phyloP scores from a whole-genome alignment of 1,140 invertebrate species.

The Zophobas morio region DNA sequence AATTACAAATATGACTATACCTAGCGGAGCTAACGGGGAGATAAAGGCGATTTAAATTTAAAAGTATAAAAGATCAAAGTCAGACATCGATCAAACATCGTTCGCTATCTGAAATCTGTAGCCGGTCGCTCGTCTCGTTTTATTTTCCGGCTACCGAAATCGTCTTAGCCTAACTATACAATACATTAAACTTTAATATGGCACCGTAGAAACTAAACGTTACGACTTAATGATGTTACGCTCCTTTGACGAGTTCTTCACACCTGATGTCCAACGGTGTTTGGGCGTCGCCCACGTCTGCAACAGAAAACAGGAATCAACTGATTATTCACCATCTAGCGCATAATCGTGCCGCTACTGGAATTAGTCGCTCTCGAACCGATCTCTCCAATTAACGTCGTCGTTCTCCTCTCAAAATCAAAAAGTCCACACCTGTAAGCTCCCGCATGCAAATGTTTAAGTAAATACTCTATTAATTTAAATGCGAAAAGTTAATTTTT shows the following conservation, averaged over 20 bases:
- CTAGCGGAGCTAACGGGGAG: constrained; percentile 9
- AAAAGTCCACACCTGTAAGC: constrained; percentile 7
- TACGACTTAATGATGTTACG: constrained; percentile 30
- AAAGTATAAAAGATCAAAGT: constrained; percentile 36
- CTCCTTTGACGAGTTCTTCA: constrained; percentile 32
- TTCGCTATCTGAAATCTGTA: constrained; percentile 8
- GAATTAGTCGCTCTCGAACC: constrained; percentile 14
- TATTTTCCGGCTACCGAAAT: constrained; percentile 7
- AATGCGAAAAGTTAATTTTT: constrained; percentile 24
- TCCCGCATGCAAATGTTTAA: neutral
- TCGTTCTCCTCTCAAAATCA: constrained; percentile 8
- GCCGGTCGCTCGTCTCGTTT: neutral
- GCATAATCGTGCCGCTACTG: constrained; percentile 53
- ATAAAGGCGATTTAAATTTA: constrained; percentile 37
- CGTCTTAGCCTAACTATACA: neutral
- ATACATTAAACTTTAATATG: constrained; percentile 40
- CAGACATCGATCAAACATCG: constrained; percentile 37
- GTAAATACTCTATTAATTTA: constrained; percentile 27
- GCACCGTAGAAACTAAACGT: constrained; percentile 33
- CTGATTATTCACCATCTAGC: constrained; percentile 45
- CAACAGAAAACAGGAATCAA: constrained; percentile 50
- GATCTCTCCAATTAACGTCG: too few species aligned
- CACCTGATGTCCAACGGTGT: constrained; percentile 40
- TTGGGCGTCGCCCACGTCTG: constrained; percentile 50
- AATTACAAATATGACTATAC: constrained; percentile 52